Evolutionary conservation across 2,888 invertebrate species (phyloP).

Genomic region (Tachystola acroxantha): DNA sequence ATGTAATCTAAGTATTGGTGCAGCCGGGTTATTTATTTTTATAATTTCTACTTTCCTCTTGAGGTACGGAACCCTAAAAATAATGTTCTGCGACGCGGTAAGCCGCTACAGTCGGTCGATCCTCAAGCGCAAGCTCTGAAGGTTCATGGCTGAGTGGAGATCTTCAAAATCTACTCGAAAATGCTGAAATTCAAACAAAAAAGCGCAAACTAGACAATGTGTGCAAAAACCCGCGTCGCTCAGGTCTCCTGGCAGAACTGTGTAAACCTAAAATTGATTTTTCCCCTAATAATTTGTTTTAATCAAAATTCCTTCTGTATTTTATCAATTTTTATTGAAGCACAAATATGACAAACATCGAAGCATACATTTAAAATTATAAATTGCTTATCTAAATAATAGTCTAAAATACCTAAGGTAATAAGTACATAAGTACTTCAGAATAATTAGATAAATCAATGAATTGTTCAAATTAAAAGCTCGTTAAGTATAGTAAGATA

Average conservation of each 20-base stretch:
- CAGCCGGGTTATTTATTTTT: too few species aligned
- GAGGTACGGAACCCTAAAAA: too few species aligned
- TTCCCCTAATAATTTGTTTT: slow-evolving; percentile 7
- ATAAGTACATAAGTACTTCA: not conserved
- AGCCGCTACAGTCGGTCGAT: too few species aligned
- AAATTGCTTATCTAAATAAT: slow-evolving; percentile 48
- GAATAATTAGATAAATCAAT: slow-evolving; percentile 6
- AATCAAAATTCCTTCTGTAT: slow-evolving; percentile 28
- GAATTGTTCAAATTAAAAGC: slow-evolving; percentile 18
- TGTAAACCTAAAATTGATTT: not conserved
- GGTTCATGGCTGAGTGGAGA: too few species aligned
- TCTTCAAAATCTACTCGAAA: not conserved
- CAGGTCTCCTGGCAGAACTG: slow-evolving; percentile 13
- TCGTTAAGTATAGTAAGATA: slow-evolving; percentile 19
- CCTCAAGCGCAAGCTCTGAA: too few species aligned
- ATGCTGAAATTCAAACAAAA: slow-evolving; percentile 56
- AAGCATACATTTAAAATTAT: slow-evolving; percentile 56
- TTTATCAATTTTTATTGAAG: slow-evolving; percentile 66
- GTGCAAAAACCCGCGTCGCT: slow-evolving; percentile 50
- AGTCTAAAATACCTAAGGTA: slow-evolving; percentile 30
- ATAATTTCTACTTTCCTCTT: too few species aligned
- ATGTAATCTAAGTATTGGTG: too few species aligned
- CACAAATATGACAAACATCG: slow-evolving; percentile 67
- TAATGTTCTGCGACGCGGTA: too few species aligned
- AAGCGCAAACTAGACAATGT: slow-evolving; percentile 55